Evolutionary conservation across 2,113 vertebrate genomes (phyloP), one percentile per base, ranked within the genome.

Genomic region (Clarias batrachus): DNA sequence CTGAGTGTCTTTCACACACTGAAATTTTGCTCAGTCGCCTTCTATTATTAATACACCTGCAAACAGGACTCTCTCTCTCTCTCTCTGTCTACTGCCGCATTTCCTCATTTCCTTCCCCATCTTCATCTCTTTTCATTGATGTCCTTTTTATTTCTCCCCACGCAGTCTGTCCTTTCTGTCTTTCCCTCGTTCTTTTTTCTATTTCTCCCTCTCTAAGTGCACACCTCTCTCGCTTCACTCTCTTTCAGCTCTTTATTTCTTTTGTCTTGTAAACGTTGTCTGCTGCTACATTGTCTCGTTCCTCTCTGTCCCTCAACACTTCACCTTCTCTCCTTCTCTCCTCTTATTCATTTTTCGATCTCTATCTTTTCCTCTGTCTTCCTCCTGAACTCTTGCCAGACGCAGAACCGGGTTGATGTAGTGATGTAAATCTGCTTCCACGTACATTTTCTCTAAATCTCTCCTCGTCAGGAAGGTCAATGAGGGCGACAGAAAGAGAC

Each of bases 21-120:
- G 21, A 54, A 54, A 77, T 54, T 77, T 14, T 77, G 3, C 27
- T 57, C 52, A 8, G 13, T 57, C 52, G 57, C 76, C n/a, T 54
- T 77, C 23, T 77, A 16, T 54, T 54, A 54, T 54, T 77, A 54
- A 76, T 76, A 77, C n/a, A 52, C n/a, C 73, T 78, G 76, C n/a
- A 78, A 78, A 30, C 57, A 14, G n/a, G 48, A 71, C 12, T 14
- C n/a, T 10, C 37, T 25, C 37, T 52, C 37, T 74, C 33, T 52
- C 41, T 74, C 68, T 71, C 30, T 70, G 1, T 33, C 66, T 16
- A 4, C 57, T 14, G 60, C n/a, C 11, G n/a, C n/a, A 27, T 66
- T 27, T 66, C n/a, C 63, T 66, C n/a, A 27, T 66, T 12, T 66
- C 63, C 11, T 4, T 66, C 9, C 12, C 48, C 48, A 8, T 27